Evolutionary conservation across 2,113 vertebrate species (phyloP).

Genomic region (Arothron firmamentum): DNA sequence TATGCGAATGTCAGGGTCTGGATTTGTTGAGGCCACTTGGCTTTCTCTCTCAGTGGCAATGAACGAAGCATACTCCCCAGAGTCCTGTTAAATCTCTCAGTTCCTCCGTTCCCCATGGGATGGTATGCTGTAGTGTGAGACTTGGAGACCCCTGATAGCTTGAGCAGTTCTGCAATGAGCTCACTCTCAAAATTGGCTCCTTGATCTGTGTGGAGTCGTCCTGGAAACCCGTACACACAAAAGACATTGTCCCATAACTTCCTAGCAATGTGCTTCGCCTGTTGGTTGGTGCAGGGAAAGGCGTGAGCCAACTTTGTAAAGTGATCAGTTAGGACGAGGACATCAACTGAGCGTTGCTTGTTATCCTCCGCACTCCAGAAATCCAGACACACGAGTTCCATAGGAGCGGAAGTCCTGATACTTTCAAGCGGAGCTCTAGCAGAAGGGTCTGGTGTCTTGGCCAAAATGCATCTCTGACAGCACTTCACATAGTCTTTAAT

Average conservation of each 20-base stretch:
- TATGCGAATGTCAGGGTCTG: conserved; percentile 13
- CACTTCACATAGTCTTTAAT: background rate
- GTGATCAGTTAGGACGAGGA: conserved; percentile 6
- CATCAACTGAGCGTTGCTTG: conserved; percentile 4
- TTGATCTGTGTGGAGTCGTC: background rate
- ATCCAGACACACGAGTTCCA: conserved; percentile 22
- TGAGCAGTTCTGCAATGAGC: background rate
- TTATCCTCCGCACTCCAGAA: conserved; percentile 10
- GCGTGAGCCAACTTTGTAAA: conserved; percentile 15
- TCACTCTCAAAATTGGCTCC: conserved; percentile 14
- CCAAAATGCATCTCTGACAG: conserved; percentile 2
- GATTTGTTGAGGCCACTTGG: conserved; percentile 2
- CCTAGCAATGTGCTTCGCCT: conserved; percentile 3
- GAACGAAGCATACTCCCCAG: background rate
- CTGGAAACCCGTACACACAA: conserved; percentile 11
- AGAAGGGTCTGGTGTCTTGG: conserved; percentile 4
- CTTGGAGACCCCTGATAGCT: background rate
- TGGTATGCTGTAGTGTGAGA: conserved; percentile 12
- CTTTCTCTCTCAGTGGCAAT: background rate
- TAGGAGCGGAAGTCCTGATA: conserved; percentile 3
- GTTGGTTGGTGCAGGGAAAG: conserved; percentile 13
- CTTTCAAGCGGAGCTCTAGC: conserved; percentile 6
- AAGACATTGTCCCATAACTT: conserved; percentile 16
- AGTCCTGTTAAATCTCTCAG: too few relatives aligned
- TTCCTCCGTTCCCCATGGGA: conserved; percentile 8